Base-by-base conservation (phyloP, 1,140 invertebrate genomes). In the Drosophila subpulchrella region DNA sequence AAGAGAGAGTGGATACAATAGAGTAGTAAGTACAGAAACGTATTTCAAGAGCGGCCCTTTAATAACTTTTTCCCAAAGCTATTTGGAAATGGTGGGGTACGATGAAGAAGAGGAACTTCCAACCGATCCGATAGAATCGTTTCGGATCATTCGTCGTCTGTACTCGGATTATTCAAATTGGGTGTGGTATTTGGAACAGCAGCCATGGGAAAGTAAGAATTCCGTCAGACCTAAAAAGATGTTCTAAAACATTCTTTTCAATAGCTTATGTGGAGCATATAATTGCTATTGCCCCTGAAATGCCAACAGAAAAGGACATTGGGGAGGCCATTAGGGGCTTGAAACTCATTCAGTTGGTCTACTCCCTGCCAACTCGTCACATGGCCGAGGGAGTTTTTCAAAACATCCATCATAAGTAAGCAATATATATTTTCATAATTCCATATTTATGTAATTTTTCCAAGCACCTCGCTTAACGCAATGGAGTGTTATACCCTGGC, bases 161-260 rank as follows among this genome's bases (percentile, higher is more conserved):
- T 10, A 51, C 48, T 51, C 27, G 30, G 48, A 51, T 2, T 51
- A 51, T 13, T 10, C 13, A 0, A 51, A 51, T 32, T 51, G 27
- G 48, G 5, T 17, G 1, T 51, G 48, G 48, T 17, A 11, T 1
- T 17, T 51, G 30, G 30, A 51, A 5, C n/a, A 51, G 30, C 48
- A 51, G 48, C 48, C 48, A 1, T 51, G 48, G 48, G 48, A 34
- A 27, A 8, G 48, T 51, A 51, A 11, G 48, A 17, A 6, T 3
- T 6, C 5, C 1, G n/a, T n/a, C 2, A 24, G 10, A 5, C 7
- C 17, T 5, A 0, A 46, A 11, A 12, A 11, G 8, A 4, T 17
- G 2, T 20, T 12, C 0, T 5, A 51, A 0, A 12, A 6, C 0
- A 0, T 11, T 1, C 8, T 15, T 30, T 51, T 32, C 0, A 34